Base-by-base conservation (phyloP, 2,797 vertebrate species). In the Masticophis lateralis region DNA sequence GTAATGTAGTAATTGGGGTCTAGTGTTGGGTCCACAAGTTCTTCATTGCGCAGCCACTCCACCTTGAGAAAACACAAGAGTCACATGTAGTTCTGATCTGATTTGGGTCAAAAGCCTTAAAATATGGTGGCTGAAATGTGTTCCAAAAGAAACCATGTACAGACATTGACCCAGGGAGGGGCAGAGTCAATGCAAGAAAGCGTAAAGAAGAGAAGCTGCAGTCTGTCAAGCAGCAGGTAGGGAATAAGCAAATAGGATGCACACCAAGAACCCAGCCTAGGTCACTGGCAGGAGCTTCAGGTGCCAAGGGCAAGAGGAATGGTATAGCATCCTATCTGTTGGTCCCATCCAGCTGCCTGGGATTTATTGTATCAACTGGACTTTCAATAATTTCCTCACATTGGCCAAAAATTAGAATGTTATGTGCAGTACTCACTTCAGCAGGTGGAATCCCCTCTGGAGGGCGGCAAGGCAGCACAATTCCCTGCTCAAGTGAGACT, bases 31-130 rank as follows among this genome's bases (percentile, higher is more conserved):
- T 99, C 98, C 97, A 99, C 98, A 94, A 98, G 96, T 95, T 99
- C 99, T 95, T 99, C 99, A 0, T 99, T 99, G 95, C 98, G 98
- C 95, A 99, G 98, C 99, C 99, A 99, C 97, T 99, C 99, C 97
- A 99, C 99, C 99, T 99, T 93, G 1, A 25, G 86, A 93, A 93
- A 87, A 91, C 91, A 18, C 0, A 89, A 51, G 63, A 13, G n/a
- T 2, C 47, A 27, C 51, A 92, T 3, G 51, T 47, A 27, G 37
- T 51, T 22, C 66, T 61, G 59, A 13, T 83, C 25, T 16, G 16
- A 87, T 37, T 28, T 51, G 91, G 87, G 43, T 47, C 56, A 2
- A 20, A 86, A 91, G 90, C 87, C 69, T 57, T 43, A 57, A 86
- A 89, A 47, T 28, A 25, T 3, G 10, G 47, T 63, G 69, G 37